These are phyloP conservation scores for Cyaniris semiargus DNA, from an alignment of 2,888 invertebrate species.

Conservation along the genomic window DNA sequence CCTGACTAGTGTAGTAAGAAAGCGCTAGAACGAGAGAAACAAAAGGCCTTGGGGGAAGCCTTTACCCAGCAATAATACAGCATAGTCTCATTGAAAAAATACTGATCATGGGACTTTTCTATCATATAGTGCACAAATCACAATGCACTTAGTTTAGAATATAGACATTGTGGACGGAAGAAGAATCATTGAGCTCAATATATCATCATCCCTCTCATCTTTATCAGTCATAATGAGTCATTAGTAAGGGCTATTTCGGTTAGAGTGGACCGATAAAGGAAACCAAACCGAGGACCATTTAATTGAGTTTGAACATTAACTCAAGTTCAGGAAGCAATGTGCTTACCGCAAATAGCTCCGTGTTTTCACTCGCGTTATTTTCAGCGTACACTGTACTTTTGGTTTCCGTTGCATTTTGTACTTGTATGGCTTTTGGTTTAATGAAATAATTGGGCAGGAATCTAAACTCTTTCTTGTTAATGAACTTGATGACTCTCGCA, in stretches of 20 bases:
- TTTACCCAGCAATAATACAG: no score
- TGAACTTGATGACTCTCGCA: not conserved
- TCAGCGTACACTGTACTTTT: not conserved
- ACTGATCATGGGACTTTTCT: no score
- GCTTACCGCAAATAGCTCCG: constrained; percentile 41
- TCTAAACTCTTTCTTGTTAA: not conserved
- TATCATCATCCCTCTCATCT: constrained; percentile 29
- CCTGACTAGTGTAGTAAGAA: no score
- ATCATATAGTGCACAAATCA: no score
- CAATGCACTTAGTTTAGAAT: no score
- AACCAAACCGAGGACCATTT: constrained; percentile 48
- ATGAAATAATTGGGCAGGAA: not conserved
- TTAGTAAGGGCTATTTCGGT: constrained; percentile 60
- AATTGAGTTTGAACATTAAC: constrained; percentile 58
- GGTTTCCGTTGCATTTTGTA: not conserved
- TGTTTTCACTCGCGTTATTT: constrained; percentile 23
- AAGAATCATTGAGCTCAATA: no score
- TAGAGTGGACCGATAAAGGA: constrained; percentile 65
- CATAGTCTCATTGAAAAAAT: no score
- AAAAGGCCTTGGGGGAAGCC: no score
- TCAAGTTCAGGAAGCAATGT: constrained; percentile 46
- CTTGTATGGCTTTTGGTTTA: not conserved
- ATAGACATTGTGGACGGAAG: no score
- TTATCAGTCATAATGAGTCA: constrained; percentile 52
- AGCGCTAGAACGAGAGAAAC: no score